A percentile compares a stretch with the other conserved stretches of the same genome.
Conservation (phyloP, 2,888 invertebrate species). For the Melieria omissa region DNA sequence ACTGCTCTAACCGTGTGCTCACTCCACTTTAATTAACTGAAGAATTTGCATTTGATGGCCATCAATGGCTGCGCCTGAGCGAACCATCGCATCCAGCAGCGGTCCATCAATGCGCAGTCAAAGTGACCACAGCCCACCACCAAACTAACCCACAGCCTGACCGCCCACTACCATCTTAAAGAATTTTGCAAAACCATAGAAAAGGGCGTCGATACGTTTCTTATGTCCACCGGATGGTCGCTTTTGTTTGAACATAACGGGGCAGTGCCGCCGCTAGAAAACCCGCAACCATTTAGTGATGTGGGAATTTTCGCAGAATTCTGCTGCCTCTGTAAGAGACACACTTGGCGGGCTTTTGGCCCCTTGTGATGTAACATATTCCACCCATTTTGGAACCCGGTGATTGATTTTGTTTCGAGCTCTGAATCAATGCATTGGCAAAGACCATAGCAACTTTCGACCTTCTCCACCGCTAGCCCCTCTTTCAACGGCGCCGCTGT, state of each 20-base stretch:
- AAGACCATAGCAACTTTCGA: too few relatives aligned
- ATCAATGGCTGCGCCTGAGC: too few relatives aligned
- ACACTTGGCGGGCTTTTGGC: too few relatives aligned
- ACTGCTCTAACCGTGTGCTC: neutral
- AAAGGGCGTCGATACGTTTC: conserved; percentile 35
- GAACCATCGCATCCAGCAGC: neutral
- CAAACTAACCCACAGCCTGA: conserved; percentile 32
- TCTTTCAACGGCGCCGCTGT: conserved; percentile 8
- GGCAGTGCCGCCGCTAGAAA: neutral
- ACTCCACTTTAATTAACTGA: conserved; percentile 41
- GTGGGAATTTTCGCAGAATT: too few relatives aligned
- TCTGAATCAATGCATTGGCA: too few relatives aligned
- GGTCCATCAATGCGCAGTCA: conserved; percentile 48
- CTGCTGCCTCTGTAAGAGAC: too few relatives aligned
- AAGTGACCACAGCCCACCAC: conserved; percentile 56
- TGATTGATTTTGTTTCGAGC: too few relatives aligned
- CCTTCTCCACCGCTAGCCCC: too few relatives aligned
- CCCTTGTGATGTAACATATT: too few relatives aligned
- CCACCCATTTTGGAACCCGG: too few relatives aligned
- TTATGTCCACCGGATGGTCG: too few relatives aligned
- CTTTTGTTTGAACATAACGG: neutral
- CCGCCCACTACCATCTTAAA: conserved; percentile 54
- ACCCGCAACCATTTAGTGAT: neutral
- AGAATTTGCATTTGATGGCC: conserved; percentile 38
- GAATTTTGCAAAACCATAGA: conserved; percentile 50